phyloP scores from a whole-genome alignment of 2,888 invertebrate species.

The Suillia variegata region DNA sequence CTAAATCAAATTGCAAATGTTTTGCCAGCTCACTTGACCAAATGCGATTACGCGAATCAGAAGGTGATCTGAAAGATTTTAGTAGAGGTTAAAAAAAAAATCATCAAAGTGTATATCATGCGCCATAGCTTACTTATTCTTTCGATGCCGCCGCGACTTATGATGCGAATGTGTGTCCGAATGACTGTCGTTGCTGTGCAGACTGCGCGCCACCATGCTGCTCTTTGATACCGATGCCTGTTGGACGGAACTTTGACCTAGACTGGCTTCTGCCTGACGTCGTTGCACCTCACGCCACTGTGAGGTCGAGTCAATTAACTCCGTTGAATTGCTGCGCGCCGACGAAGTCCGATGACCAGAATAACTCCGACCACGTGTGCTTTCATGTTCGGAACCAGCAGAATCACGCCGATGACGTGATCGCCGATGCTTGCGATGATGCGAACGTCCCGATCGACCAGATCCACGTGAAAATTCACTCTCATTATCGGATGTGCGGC shows the following conservation, averaged over 20 bases:
- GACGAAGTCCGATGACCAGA: conserved; percentile 61
- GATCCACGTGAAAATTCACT: conserved; percentile 88
- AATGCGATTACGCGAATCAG: conserved; percentile 72
- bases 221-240: conserved; percentile 74
- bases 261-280: conserved; percentile 68
- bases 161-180: conserved; percentile 66
- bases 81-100: not conserved
- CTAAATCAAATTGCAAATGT: conserved; percentile 85
- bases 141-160: conserved; percentile 63
- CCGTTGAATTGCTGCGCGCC: conserved; percentile 62
- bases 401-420: conserved; percentile 76
- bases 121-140: conserved; percentile 64
- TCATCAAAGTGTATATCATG: not conserved
- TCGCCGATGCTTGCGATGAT: conserved; percentile 75
- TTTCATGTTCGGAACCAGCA: conserved; percentile 70
- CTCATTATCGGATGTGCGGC: conserved; percentile 86
- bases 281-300: conserved; percentile 89
- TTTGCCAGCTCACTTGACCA: conserved; percentile 80
- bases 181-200: conserved; percentile 63
- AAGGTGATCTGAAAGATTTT: conserved; percentile 75
- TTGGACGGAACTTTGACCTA: conserved; percentile 66
- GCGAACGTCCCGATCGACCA: conserved; percentile 76
- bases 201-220: conserved; percentile 62
- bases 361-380: conserved; percentile 63
- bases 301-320: conserved; percentile 83